Base-by-base conservation (phyloP, 2,797 vertebrate species). In the Amblyopsis hoosieri region DNA sequence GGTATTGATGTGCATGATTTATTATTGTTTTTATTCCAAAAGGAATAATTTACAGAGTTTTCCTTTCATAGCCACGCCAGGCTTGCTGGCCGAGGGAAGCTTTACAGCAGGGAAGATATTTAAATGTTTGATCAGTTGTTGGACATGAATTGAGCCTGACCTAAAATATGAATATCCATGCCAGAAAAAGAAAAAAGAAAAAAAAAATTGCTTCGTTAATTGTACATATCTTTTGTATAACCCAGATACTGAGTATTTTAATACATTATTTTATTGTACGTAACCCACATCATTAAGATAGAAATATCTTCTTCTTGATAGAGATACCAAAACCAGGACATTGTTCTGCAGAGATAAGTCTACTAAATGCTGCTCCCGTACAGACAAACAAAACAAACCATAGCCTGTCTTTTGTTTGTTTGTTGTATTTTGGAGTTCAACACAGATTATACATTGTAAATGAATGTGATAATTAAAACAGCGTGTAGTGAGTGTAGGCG, bases 391-490 rank as follows among this genome's bases (percentile, higher is more conserved):
- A 85, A 90, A 78, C 76, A 87, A 89, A 82, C 74, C 69, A 74
- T 86, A 75, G 54, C 83, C 66, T 86, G 77, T 74, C 84, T 86
- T 91, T 87, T 91, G 88, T 91, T 91, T 90, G 81, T 90, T 91
- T 90, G 86, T 87, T 87, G 87, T 89, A 87, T 90, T 88, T 85
- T 79, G 79, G 85, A 83, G 86, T 79, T 80, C 80, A 75, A 50
- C 81, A 70, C 78, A 81, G 85, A 89, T 89, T 89, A 87, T 87
- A 90, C 83, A 84, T 82, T 82, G 84, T 86, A 91, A 92, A 92
- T 88, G 86, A 90, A 87, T 81, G 83, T 79, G 85, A 78, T 92
- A 90, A 92, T 92, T 93, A 92, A 87, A 70, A 42, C 66, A 31
- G 62, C 33, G 62, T 51, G 54, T 65, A 51, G 75, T 59, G 76